Base-by-base conservation (phyloP, 1,140 invertebrate species). In the Papilio helenus region DNA sequence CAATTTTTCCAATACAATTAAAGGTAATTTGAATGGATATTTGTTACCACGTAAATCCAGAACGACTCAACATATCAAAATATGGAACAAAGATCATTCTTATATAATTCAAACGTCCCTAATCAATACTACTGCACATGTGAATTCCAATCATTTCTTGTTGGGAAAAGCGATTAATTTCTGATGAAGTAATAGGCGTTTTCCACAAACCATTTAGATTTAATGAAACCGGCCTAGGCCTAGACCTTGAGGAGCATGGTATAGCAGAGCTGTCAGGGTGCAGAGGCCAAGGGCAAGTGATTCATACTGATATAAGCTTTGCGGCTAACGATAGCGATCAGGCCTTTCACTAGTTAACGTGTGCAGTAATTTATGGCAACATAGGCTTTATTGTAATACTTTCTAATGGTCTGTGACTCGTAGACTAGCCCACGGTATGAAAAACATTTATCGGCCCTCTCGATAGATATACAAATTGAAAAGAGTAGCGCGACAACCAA, bases 231-330 rank as follows among this genome's bases (percentile, higher is more conserved):
- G 20, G 3, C 49, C 49, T 51, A 55, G 8, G 51, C 51, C 51
- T 26, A 74, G 72, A 23, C 44, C 23, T 49, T 72, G 42, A 16
- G 42, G 42, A 26, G 23, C 39, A 73, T 74, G 20, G 72, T 74
- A 16, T 16, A 20, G 42, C 72, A 49, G 20, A 74, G 72, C 72
- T 74, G 72, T 74, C 72, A 74, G 44, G 20, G 72, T 42, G 72
- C 72, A 12, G 42, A 44, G 72, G 72, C 72, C 72, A 74, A 74
- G 72, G 72, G 23, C 72, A 44, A 49, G 14, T 74, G 72, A 74
- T 74, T 74, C 72, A 74, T 20, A 42, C 42, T 51, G 72, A 74
- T 74, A 46, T n/a, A 49, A 39, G 39, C 23, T 42, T 20, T 74
- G 72, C 72, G 23, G 72, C 23, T 20, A 2, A 49, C 72, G 72